A percentile compares a stretch with the other conserved stretches of the same genome.
phyloP scores from a whole-genome alignment of 2,113 vertebrate species.

The Microcebus murinus region DNA sequence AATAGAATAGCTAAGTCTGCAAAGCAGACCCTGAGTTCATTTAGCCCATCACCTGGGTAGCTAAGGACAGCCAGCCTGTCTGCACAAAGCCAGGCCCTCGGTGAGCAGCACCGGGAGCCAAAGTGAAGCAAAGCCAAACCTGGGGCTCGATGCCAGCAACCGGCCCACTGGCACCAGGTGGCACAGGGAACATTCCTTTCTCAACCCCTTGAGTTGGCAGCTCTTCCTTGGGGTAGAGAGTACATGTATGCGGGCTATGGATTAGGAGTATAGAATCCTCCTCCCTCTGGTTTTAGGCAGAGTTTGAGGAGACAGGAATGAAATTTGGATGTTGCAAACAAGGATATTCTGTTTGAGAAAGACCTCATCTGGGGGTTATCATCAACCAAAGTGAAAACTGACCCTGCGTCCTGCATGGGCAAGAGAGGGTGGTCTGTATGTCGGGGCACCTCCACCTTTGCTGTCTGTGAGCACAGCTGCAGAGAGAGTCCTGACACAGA shows the following conservation, averaged over 20 bases:
- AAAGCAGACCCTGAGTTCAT: not conserved
- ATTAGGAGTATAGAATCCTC: not conserved
- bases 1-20: not conserved
- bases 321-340: not conserved
- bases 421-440: not conserved
- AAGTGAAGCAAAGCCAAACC: not conserved
- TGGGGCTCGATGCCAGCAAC: not conserved
- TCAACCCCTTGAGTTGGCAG: not conserved
- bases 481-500: not conserved
- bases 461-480: not conserved
- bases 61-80: not conserved
- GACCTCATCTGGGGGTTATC: not conserved
- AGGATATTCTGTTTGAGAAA: not conserved
- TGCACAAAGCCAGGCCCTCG: not conserved
- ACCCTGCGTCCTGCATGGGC: not conserved
- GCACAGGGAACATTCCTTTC: not conserved
- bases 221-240: not conserved
- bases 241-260: not conserved
- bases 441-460: not conserved
- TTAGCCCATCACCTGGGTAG: not conserved
- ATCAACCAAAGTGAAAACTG: not conserved
- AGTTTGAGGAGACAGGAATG: not conserved
- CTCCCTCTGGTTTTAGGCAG: not conserved
- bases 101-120: not conserved
- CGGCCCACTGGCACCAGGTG: not conserved